Base-by-base conservation (phyloP, 1,140 invertebrate genomes). In the Atopsyche davidsoni region DNA sequence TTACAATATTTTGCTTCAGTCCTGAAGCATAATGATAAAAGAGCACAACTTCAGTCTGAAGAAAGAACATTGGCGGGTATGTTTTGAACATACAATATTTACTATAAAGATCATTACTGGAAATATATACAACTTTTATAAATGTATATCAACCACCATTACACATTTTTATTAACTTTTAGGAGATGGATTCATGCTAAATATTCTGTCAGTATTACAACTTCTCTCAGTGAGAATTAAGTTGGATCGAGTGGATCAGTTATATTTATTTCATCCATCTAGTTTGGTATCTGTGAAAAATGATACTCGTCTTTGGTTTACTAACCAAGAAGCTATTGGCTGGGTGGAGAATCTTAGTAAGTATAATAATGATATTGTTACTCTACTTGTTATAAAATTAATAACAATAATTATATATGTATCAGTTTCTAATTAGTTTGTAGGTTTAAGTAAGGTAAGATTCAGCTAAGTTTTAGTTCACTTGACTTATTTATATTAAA, bases 171-270 rank as follows among this genome's bases (percentile, higher is more conserved):
- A 36, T 46, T 46, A 2, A 4, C 17, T 19, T 43, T 43, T 4
- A 74, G 72, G 88, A 9, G 93, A 98, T 70, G 93, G 94, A 1
- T 95, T 94, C 63, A 93, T 96, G 85, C 68, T 98, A 23, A 98
- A 98, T 73, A 67, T 98, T 3, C 77, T 96, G 46, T 87, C 87
- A 34, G 86, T 96, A 10, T 67, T 98, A 40, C 93, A 97, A 67
- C 80, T 88, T 64, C 68, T 96, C 1, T 85, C 89, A 0, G 75
- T 89, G 0, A 92, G 92, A 71, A 87, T 91, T 19, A 88, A 88
- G 67, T 61, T 91, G 36, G 84, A 89, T 55, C 85, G 88, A 50
- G 81, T 97, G 32, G 91, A 96, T 66, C 76, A 81, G 0, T 72
- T 85, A 46, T 97, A 96, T 74, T 87, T 87, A 9, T 95, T 93